Evolutionary conservation across 2,888 invertebrate genomes (phyloP).

Genomic region (Neoaliturus tenellus): DNA sequence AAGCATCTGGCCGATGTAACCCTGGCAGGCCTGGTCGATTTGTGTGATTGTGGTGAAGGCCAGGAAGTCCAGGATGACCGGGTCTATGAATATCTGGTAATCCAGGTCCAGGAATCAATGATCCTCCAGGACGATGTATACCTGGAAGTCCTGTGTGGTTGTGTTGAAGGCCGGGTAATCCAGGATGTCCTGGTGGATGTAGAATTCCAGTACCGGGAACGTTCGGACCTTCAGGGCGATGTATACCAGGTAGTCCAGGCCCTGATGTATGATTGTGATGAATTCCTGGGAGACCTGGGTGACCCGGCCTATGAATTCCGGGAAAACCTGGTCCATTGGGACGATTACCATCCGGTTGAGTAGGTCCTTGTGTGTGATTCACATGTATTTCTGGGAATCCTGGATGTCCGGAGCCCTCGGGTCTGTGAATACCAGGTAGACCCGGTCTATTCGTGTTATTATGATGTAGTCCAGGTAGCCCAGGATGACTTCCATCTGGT

Average conservation of each 20-base stretch:
- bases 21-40: constrained; percentile 52
- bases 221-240: constrained; percentile 61
- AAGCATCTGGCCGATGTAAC: constrained; percentile 59
- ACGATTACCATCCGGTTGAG: constrained; percentile 47
- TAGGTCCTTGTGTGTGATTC: constrained; percentile 62
- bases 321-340: constrained; percentile 54
- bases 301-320: constrained; percentile 57
- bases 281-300: constrained; percentile 56
- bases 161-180: constrained; percentile 53
- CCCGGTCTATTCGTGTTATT: constrained; percentile 46
- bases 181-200: constrained; percentile 62
- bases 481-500: constrained; percentile 62
- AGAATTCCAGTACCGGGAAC: constrained; percentile 46
- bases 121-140: constrained; percentile 60
- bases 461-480: constrained; percentile 36
- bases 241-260: constrained; percentile 58
- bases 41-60: constrained; percentile 15
- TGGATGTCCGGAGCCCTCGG: constrained; percentile 52
- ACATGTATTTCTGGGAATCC: constrained; percentile 60
- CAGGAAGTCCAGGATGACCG: constrained; percentile 70
- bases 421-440: constrained; percentile 54
- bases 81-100: constrained; percentile 63
- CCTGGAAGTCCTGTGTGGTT: constrained; percentile 36
- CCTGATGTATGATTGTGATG: constrained; percentile 31
- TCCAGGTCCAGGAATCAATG: constrained; percentile 61